Evolutionary conservation across 2,797 vertebrate genomes (phyloP), one percentile per base, ranked within the genome.

Genomic region (Liparis tanakae): DNA sequence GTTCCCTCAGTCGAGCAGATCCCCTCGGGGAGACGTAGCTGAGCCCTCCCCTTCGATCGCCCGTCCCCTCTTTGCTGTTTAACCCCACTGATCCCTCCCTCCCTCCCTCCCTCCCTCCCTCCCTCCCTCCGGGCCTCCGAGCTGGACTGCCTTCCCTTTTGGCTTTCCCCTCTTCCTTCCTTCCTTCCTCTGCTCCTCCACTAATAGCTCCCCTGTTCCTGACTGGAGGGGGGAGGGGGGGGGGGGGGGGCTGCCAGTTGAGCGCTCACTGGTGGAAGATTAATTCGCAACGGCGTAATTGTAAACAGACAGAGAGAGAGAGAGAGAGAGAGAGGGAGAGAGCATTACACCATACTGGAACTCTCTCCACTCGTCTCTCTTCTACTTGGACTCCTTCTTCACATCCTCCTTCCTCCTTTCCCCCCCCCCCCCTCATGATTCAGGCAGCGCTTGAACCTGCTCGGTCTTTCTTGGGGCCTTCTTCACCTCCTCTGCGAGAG

Each of bases 201-300:
- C 94, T 95, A 96, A 96, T 96, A 94, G 94, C 90, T 96, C 91
- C 93, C 93, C 95, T 95, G 94, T 96, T 96, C 92, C 92, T 92
- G 86, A 92, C 93, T 92, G 94, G 3, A 30, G 25, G 25, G 25
- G 3, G 94, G 91, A 92, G 90, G 94, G 94, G 91, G 92, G 90
- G 94, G 39, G 39, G 92, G 90, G 94, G 39, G 39, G 92, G 93
- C 93, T 93, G 94, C 93, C 93, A 94, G 93, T 93, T 93, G 89
- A 95, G 93, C 89, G 88, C 89, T 94, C 93, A 93, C 94, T 95
- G 90, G 92, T 92, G 90, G 94, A 94, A 94, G 93, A 95, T 95
- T 96, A 93, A 95, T 96, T 95, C 93, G 92, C 93, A 86, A 81
- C 93, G 89, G 88, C 76, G 91, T 96, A 96, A 96, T 96, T 95